These are phyloP conservation scores for Chirona hameri DNA, from an alignment of 2,888 invertebrate genomes.

Conservation along the genomic window DNA sequence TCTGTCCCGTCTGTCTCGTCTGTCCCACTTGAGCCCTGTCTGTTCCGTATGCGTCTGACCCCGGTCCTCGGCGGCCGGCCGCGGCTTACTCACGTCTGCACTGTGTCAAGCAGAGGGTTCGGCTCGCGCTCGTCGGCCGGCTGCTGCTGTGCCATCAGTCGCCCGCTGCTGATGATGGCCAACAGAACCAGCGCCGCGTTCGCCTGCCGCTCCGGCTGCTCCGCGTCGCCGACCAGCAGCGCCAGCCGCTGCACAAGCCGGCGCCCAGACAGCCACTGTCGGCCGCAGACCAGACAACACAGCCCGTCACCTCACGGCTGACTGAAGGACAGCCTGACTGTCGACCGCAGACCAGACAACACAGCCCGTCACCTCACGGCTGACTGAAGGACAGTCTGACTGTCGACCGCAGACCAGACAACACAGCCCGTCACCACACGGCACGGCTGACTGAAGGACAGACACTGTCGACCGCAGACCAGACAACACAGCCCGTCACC, in stretches of 20 bases:
- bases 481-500: background rate
- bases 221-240: conserved; percentile 59
- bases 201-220: conserved; percentile 70
- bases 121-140: background rate
- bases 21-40: too few species aligned
- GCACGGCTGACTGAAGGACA: conserved; percentile 50
- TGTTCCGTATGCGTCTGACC: too few species aligned
- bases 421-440: too few species aligned
- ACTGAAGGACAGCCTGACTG: conserved; percentile 72
- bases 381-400: too few species aligned
- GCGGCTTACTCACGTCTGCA: background rate
- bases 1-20: too few species aligned
- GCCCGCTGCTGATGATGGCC: conserved; percentile 68
- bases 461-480: conserved; percentile 62
- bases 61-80: background rate
- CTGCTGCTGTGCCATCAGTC: conserved; percentile 54
- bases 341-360: background rate
- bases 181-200: conserved; percentile 79
- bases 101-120: background rate
- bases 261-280: conserved; percentile 85
- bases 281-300: background rate
- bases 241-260: conserved; percentile 77
- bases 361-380: too few species aligned
- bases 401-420: too few species aligned
- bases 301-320: too few species aligned